Percentiles rank a stretch among this genome's conserved stretches.
Conservation (phyloP, 2,113 vertebrate species). For the Aleadryas rufinucha region DNA sequence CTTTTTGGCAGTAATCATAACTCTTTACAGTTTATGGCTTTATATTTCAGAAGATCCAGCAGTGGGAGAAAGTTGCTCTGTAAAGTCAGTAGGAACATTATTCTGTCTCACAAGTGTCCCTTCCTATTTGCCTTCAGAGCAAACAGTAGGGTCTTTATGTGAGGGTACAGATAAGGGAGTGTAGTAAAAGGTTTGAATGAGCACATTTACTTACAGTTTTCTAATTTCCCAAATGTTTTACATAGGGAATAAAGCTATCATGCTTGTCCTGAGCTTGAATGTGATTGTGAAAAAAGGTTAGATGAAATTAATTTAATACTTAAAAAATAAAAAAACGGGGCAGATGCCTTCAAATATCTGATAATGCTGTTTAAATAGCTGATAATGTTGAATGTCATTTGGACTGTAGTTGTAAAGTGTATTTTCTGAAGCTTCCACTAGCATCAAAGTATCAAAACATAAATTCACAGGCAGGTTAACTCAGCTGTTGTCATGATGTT, state of each 20-base stretch:
- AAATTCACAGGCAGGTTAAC: not conserved
- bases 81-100: not conserved
- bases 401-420: not conserved
- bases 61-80: not conserved
- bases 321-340: not conserved
- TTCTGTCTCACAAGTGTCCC: not conserved
- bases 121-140: not conserved
- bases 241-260: not conserved
- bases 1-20: not conserved
- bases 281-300: not conserved
- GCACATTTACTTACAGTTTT: not conserved
- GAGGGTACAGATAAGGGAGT: not conserved
- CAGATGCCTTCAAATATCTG: not conserved
- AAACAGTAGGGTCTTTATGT: not conserved
- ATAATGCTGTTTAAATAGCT: not conserved
- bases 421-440: not conserved
- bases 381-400: not conserved
- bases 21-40: not conserved
- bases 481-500: not conserved
- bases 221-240: not conserved
- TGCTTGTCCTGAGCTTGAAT: not conserved
- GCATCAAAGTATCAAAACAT: not conserved
- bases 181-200: not conserved
- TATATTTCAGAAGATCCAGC: not conserved
- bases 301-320: not conserved